Conservation (phyloP, 2,113 vertebrate genomes). For the Dasypus novemcinctus region DNA sequence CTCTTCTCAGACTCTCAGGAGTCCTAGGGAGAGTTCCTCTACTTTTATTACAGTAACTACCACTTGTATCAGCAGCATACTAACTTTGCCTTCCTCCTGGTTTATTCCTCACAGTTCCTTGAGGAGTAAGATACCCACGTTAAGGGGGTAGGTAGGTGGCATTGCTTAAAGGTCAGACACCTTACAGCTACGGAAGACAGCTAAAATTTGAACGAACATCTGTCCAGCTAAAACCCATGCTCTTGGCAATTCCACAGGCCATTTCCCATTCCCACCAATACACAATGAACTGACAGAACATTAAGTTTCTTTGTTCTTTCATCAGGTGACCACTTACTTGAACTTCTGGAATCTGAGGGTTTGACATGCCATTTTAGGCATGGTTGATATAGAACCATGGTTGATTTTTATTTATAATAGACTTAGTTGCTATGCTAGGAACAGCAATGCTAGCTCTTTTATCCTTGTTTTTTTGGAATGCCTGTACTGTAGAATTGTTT, state of each 20-base stretch:
- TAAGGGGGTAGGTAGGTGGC: too few relatives aligned
- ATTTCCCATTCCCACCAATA: background rate
- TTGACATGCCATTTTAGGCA: background rate
- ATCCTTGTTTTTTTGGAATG: background rate
- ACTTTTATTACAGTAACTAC: background rate
- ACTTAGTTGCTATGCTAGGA: background rate
- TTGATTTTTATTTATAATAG: background rate
- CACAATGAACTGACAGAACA: background rate
- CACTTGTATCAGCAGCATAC: background rate
- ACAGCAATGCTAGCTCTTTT: background rate
- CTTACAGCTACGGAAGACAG: background rate
- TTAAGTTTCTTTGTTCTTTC: background rate
- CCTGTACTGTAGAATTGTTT: background rate
- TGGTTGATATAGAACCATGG: too few relatives aligned
- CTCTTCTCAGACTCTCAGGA: background rate
- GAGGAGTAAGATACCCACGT: background rate
- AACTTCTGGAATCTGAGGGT: background rate
- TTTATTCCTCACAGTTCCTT: background rate
- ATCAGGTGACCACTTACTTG: background rate
- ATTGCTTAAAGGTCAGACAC: rapidly evolving
- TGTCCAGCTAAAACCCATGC: background rate
- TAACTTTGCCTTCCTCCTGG: background rate
- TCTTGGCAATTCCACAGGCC: background rate
- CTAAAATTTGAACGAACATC: background rate
- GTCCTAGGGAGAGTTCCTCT: background rate